phyloP scores from a whole-genome alignment of 2,113 vertebrate genomes.

The Lynx canadensis region DNA sequence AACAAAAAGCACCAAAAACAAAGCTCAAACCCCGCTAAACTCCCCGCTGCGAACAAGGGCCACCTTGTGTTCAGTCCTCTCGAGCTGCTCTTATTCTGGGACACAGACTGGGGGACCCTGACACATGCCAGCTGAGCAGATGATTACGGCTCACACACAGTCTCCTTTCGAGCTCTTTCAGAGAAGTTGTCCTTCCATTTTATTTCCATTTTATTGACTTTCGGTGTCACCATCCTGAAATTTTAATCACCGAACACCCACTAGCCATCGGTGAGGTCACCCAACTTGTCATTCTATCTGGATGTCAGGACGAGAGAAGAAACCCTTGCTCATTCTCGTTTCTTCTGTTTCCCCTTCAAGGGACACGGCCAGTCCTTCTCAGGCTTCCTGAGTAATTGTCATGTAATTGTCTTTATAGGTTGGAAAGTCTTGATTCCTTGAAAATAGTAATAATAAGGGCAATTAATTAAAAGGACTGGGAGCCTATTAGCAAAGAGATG shows the following conservation, averaged over 20 bases:
- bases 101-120: neutral
- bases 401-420: constrained; percentile 38
- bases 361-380: neutral
- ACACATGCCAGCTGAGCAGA: neutral
- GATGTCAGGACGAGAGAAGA: constrained; percentile 52
- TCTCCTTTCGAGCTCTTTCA: neutral
- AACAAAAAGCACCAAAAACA: neutral
- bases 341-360: constrained; percentile 19
- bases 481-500: neutral
- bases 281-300: constrained; percentile 57
- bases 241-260: constrained; percentile 38
- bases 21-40: neutral
- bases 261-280: constrained; percentile 8
- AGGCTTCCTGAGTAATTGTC: neutral
- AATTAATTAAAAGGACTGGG: constrained; percentile 36
- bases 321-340: neutral
- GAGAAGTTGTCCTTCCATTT: constrained; percentile 40
- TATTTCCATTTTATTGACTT: constrained; percentile 65
- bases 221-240: constrained; percentile 60
- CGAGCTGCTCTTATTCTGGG: neutral
- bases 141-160: neutral
- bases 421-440: constrained; percentile 24
- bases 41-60: neutral
- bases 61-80: neutral
- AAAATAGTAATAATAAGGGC: neutral